phyloP scores from a whole-genome alignment of 2,888 invertebrate genomes.

The Slavum lentiscoides region DNA sequence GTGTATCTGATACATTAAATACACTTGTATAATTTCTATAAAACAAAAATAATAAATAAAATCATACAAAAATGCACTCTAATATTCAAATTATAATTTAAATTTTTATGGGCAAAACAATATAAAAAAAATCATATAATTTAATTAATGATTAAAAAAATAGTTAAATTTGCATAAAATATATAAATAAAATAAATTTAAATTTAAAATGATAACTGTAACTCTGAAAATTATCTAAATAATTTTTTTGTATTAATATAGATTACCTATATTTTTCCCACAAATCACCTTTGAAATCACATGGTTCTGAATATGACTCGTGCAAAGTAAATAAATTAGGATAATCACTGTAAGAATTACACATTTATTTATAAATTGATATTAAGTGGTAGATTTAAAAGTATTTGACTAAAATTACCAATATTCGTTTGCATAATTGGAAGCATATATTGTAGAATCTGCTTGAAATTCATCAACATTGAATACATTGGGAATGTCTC shows the following conservation, averaged over 20 bases:
- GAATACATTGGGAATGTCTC: conserved; percentile 34
- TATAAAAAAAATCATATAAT: background rate
- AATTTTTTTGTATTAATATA: background rate
- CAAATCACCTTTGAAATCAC: background rate
- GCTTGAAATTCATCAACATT: background rate
- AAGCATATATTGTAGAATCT: background rate
- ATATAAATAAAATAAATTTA: no score
- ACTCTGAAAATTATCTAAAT: background rate
- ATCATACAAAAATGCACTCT: conserved; percentile 5
- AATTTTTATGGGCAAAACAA: no score
- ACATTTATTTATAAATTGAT: background rate
- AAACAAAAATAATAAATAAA: conserved; percentile 15
- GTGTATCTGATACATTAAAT: conserved; percentile 34
- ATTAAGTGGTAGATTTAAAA: background rate
- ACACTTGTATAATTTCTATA: conserved; percentile 41
- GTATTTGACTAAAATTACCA: conserved; percentile 10
- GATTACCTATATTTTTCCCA: conserved; percentile 29
- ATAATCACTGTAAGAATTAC: conserved; percentile 24
- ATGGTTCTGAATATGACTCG: background rate
- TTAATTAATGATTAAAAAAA: background rate
- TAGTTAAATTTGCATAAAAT: background rate
- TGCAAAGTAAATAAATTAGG: conserved; percentile 37
- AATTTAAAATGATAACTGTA: background rate
- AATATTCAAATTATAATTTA: background rate
- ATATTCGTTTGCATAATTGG: conserved; percentile 1